Percentiles rank a stretch among this genome's conserved stretches.
These are phyloP conservation scores for Germaria angustata DNA, from an alignment of 2,888 invertebrate genomes.

Conservation along the genomic window DNA sequence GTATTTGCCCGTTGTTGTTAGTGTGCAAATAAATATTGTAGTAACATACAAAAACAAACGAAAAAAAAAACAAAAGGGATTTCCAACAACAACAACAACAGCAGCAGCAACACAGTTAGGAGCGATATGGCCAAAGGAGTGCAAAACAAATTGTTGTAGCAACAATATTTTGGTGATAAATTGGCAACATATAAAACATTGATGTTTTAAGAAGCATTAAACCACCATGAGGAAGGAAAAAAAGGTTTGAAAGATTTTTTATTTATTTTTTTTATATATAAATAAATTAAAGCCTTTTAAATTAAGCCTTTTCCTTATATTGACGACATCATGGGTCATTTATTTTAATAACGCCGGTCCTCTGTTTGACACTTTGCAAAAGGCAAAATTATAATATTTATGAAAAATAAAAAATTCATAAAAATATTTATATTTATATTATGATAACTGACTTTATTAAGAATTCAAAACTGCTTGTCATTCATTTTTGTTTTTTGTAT, in stretches of 20 bases:
- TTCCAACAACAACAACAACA: neutral
- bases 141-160: neutral
- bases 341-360: neutral
- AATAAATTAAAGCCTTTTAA: no score
- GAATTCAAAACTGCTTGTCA: no score
- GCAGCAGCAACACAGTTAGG: neutral
- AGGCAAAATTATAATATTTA: no score
- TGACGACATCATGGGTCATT: neutral
- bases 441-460: no score
- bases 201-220: constrained; percentile 2
- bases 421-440: no score
- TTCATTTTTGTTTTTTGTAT: no score
- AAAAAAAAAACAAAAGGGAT: constrained; percentile 1
- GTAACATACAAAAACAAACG: neutral
- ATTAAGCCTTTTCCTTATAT: no score
- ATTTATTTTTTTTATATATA: no score
- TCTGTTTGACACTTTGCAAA: neutral
- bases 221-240: neutral
- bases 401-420: no score
- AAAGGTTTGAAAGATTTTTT: neutral
- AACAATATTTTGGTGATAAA: neutral
- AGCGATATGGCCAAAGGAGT: neutral
- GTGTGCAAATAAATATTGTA: constrained; percentile 27
- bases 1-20: constrained; percentile 8
- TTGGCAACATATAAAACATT: neutral